Evolutionary conservation across 2,888 invertebrate genomes (phyloP).

Genomic region (Melanchra persicariae): DNA sequence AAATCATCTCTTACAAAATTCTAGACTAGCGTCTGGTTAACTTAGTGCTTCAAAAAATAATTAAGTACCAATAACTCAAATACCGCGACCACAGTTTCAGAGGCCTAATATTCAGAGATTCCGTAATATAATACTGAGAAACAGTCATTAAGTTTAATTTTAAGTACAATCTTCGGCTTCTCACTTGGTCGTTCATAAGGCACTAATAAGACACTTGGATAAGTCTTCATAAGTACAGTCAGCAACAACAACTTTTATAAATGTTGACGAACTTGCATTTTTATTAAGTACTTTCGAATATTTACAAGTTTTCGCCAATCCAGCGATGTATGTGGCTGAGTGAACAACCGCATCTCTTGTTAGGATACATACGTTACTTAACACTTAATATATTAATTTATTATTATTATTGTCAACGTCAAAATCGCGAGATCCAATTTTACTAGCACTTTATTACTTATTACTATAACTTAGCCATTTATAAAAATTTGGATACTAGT

Average conservation of each 20-base stretch:
- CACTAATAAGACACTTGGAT: constrained; percentile 76
- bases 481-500: constrained; percentile 76
- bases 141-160: constrained; percentile 65
- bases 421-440: constrained; percentile 80
- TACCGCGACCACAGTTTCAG: constrained; percentile 48
- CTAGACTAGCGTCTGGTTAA: constrained; percentile 74
- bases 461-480: constrained; percentile 66
- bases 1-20: constrained; percentile 40
- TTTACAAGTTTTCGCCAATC: constrained; percentile 64
- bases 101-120: constrained; percentile 62
- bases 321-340: constrained; percentile 69
- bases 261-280: constrained; percentile 51
- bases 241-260: constrained; percentile 56
- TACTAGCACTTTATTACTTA: constrained; percentile 74
- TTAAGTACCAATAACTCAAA: constrained; percentile 62
- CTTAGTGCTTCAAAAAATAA: constrained; percentile 72
- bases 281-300: constrained; percentile 50
- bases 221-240: constrained; percentile 67
- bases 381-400: constrained; percentile 85
- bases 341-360: constrained; percentile 78
- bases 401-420: constrained; percentile 82
- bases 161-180: constrained; percentile 67
- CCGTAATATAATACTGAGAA: constrained; percentile 66
- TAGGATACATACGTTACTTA: constrained; percentile 85
- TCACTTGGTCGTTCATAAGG: constrained; percentile 69